Base-by-base conservation (phyloP, 2,888 invertebrate genomes). In the Eueremaeus valkanovi region DNA sequence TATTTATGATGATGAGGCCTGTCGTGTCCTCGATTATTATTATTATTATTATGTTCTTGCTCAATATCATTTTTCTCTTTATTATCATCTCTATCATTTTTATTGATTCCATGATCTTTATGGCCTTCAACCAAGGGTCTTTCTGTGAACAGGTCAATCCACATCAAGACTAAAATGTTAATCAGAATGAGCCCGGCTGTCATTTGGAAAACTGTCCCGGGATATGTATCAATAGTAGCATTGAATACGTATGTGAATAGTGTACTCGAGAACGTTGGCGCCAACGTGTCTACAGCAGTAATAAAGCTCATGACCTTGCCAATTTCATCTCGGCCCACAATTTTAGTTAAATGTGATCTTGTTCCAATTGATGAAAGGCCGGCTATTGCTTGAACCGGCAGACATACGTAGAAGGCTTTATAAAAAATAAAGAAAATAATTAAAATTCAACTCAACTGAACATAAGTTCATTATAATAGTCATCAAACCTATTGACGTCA, bases 321-420 rank as follows among this genome's bases (percentile, higher is more conserved):
- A 2, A 74, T 45, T 29, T 74, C 74, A 31, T 74, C 63, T 6
- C 45, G 21, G 24, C 21, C 74, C 16, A 74, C 74, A 13, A 74
- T 16, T 33, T 42, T 68, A 9, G 74, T n/a, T 13, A 74, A 6
- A 27, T 74, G 63, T 16, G 74, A 58, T 3, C 74, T 31, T 1
- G 33, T 31, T 1, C 74, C 66, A 3, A 74, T 33, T 8, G 18
- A 33, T 13, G 33, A 5, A 8, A 31, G 1, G 0, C 33, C 63
- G 6, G 3, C 33, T 6, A 63, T 33, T 1, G 63, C 11, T 18
- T 9, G 13, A 18, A 63, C 21, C 1, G n/a, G 13, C 33, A 63
- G 33, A 0, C 33, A 8, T 1, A 63, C 6, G 18, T 63, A 63
- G 11, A 5, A 21, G 8, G 55, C 55, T 55, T 24, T 3, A 51